Percentiles rank a stretch among this genome's conserved stretches.
Evolutionary conservation across 2,113 vertebrate species (phyloP).

Genomic region (Silurus glanis): DNA sequence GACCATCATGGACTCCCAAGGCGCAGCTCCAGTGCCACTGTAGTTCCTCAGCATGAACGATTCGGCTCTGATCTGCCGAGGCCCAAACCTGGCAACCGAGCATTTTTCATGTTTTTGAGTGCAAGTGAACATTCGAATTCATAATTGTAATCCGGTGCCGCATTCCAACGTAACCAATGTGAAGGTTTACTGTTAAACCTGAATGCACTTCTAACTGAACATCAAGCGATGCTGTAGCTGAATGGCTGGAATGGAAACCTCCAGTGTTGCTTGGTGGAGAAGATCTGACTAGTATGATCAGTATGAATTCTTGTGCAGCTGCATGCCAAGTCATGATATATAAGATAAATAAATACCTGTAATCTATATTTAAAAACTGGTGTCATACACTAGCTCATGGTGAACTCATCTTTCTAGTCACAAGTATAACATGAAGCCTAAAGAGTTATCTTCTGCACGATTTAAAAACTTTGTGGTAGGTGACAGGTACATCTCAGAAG

Average conservation of each 20-base stretch:
- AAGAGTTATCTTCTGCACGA: neutral
- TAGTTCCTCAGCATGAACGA: constrained; percentile 75
- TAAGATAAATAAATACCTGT: neutral
- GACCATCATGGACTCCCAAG: constrained; percentile 82
- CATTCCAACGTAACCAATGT: neutral
- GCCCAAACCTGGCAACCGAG: constrained; percentile 80
- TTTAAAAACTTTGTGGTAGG: neutral
- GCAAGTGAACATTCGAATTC: neutral
- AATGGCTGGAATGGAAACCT: neutral
- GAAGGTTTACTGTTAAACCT: neutral
- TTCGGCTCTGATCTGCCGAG: constrained; percentile 83
- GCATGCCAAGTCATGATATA: neutral
- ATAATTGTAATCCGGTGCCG: neutral
- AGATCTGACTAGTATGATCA: neutral
- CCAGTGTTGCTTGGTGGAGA: neutral
- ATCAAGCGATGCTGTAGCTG: neutral
- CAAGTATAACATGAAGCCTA: neutral
- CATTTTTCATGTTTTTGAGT: neutral
- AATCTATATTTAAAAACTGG: neutral
- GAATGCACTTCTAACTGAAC: neutral
- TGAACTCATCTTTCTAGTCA: too few species aligned
- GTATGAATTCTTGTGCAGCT: neutral
- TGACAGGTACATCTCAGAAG: neutral
- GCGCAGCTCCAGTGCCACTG: constrained; percentile 77
- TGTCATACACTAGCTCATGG: neutral